Evolutionary conservation across 2,113 vertebrate genomes (phyloP), one percentile per base, ranked within the genome.

Genomic region (Tricholaema leucomelas): DNA sequence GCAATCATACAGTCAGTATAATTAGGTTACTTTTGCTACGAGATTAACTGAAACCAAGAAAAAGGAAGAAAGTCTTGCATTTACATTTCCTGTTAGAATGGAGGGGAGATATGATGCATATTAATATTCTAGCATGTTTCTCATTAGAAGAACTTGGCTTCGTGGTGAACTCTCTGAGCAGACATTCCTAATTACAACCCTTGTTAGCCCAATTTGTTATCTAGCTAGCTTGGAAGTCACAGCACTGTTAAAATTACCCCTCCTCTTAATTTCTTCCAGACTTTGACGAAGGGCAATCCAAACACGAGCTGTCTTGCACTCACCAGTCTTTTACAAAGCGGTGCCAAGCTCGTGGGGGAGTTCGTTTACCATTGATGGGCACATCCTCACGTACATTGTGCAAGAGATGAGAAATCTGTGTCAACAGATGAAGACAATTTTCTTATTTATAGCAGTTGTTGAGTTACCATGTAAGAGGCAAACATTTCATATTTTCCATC

Each of bases 291-390:
- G 64, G 90, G 44, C 40, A 91, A 90, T 85, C 81, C 78, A 87
- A 85, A 75, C 87, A 94, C 89, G 95, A 89, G 76, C 76, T 96
- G 95, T 92, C 88, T 94, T 84, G 67, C 72, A 21, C 90, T 90
- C 82, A 71, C 48, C 27, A 90, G 87, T 80, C 94, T 94, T 66
- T 70, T 78, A 44, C 73, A 76, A 85, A 58, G 67, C 7, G 35
- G n/a, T 93, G 85, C 63, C 58, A 94, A 90, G 85, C 87, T 92
- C 85, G 72, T 70, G 72, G 82, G 54, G 58, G 78, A 72, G 84
- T 56, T 86, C 72, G 1, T 91, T 94, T 85, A 82, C 72, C 81
- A 88, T 55, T 77, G 91, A 92, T 15, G 91, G 91, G 48, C 81
- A 67, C 75, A 91, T 93, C 92, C 84, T 94, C 87, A 87, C 3